Conservation (phyloP, 30 jellyfish, hydroid and myxozoan species). For the Pelagia noctiluca region DNA sequence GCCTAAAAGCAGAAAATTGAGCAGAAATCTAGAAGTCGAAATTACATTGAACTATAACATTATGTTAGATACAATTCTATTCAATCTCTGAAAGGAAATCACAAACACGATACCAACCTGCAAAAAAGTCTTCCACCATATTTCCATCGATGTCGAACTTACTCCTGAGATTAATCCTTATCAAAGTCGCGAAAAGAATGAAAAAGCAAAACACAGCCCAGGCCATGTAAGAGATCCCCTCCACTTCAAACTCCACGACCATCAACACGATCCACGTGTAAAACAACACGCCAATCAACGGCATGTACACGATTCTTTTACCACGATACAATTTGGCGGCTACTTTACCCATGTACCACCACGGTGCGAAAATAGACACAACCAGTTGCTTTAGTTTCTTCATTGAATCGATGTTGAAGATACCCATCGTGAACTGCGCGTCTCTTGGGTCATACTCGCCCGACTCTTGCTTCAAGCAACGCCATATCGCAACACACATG, state of each 20-base stretch:
- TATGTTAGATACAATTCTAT: no score
- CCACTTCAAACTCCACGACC: constrained; percentile 76
- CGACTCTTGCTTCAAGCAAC: constrained; percentile 89
- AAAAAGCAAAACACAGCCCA: constrained; percentile 85
- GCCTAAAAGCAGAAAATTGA: no score
- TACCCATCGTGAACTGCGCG: constrained; percentile 68
- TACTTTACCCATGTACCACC: constrained; percentile 80
- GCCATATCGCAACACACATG: constrained; percentile 95
- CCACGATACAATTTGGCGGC: constrained; percentile 71
- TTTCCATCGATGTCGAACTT: constrained; percentile 82
- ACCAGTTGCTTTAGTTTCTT: constrained; percentile 58
- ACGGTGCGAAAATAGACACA: constrained; percentile 76
- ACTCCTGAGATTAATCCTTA: constrained; percentile 76
- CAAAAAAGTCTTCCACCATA: constrained; percentile 92
- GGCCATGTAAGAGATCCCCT: constrained; percentile 83
- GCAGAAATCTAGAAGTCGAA: no score
- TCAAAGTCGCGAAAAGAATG: constrained; percentile 73
- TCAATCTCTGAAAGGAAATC: no score
- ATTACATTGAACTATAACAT: no score
- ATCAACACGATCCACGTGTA: constrained; percentile 79
- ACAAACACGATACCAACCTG: constrained; percentile 39
- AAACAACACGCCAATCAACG: constrained; percentile 61
- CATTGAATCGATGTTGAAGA: constrained; percentile 57
- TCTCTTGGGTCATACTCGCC: constrained; percentile 85
- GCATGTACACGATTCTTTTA: constrained; percentile 38